phyloP scores from a whole-genome alignment of 2,888 invertebrate genomes.

The Anthrax anthrax region DNA sequence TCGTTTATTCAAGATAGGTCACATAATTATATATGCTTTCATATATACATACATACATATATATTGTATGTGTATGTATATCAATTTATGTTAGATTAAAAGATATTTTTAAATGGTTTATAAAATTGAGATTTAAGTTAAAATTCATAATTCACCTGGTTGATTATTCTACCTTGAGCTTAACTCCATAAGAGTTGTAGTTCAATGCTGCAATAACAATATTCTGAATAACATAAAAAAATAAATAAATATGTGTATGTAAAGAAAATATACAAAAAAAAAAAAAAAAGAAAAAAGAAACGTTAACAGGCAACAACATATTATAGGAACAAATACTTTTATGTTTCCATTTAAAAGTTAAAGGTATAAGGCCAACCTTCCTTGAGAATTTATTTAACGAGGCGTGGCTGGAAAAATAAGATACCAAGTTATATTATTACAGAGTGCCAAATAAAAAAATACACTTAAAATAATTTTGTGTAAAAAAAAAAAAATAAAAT shows the following conservation, averaged over 20 bases:
- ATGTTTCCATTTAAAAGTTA: background rate
- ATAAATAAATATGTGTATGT: no score
- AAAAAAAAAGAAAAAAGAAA: background rate
- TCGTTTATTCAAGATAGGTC: no score
- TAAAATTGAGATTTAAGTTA: background rate
- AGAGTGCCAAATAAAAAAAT: background rate
- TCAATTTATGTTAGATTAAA: no score
- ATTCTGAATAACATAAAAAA: no score
- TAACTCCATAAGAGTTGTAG: no score
- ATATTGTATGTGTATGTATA: no score
- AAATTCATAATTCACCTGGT: constrained; percentile 6
- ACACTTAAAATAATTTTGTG: background rate
- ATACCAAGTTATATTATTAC: background rate
- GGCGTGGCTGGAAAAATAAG: constrained; percentile 6
- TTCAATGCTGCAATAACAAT: no score
- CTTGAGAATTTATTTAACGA: constrained; percentile 6
- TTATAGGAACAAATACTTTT: constrained; percentile 1
- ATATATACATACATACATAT: no score
- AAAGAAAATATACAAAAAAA: no score
- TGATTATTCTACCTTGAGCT: constrained; percentile 1
- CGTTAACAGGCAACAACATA: background rate
- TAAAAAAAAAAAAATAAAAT: background rate
- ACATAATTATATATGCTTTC: no score
- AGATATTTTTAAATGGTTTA: no score
- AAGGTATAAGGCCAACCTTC: constrained; percentile 7